These are phyloP conservation scores for Stomorhina lunata DNA, from an alignment of 2,888 invertebrate genomes.

Conservation along the genomic window DNA sequence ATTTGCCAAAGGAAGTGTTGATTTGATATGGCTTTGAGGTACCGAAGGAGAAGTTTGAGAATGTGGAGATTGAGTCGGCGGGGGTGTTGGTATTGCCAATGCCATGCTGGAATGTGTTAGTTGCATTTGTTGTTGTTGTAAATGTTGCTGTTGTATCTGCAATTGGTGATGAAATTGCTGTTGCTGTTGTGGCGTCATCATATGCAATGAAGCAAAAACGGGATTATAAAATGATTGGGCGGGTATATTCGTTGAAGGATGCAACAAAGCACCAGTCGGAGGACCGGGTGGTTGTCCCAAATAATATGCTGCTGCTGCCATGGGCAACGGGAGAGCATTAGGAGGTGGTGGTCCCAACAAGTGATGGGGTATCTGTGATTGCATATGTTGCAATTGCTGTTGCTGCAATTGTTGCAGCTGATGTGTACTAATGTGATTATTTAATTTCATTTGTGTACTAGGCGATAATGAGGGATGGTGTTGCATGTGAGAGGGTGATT, in stretches of 20 bases:
- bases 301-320: conserved; percentile 69
- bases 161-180: conserved; percentile 69
- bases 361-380: conserved; percentile 55
- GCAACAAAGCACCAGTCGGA: conserved; percentile 37
- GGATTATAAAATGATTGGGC: conserved; percentile 69
- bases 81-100: conserved; percentile 50
- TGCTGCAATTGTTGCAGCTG: conserved; percentile 74
- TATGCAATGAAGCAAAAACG: conserved; percentile 66
- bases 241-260: conserved; percentile 53
- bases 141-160: conserved; percentile 70
- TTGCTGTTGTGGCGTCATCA: conserved; percentile 69
- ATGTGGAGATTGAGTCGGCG: conserved; percentile 52
- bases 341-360: conserved; percentile 47
- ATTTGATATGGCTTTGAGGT: conserved; percentile 28
- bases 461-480: conserved; percentile 74
- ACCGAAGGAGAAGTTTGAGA: conserved; percentile 37
- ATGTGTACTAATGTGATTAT: conserved; percentile 76
- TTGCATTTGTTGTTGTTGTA: conserved; percentile 66
- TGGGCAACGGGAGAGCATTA: conserved; percentile 58
- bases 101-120: conserved; percentile 60
- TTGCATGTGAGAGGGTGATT: conserved; percentile 40
- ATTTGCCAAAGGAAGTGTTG: conserved; percentile 1
- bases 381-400: conserved; percentile 71
- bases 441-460: conserved; percentile 76
- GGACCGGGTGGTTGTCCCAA: conserved; percentile 69